Percentiles rank a stretch among this genome's conserved stretches.
These are phyloP conservation scores for Perizoma flavofasciatum DNA, from an alignment of 2,888 invertebrate genomes.

Conservation along the genomic window DNA sequence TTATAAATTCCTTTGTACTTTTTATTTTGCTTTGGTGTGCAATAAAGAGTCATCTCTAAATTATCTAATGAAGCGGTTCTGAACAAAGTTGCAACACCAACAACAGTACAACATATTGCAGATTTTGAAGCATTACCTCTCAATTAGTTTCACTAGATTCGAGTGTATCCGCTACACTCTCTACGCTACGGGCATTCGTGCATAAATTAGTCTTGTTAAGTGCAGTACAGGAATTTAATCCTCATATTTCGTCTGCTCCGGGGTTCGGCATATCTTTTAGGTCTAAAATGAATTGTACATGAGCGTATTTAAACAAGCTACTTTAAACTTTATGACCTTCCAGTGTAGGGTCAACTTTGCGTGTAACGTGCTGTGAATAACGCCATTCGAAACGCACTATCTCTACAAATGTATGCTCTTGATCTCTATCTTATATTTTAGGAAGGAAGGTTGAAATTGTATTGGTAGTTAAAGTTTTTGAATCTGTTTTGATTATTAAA, in stretches of 20 bases:
- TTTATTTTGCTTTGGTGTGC: too few relatives aligned
- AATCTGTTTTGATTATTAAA: slow-evolving; percentile 41
- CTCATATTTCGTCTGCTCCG: slow-evolving; percentile 81
- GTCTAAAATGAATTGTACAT: slow-evolving; percentile 67
- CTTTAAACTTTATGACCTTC: slow-evolving; percentile 49
- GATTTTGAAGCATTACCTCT: slow-evolving; percentile 73
- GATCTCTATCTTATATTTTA: slow-evolving; percentile 9
- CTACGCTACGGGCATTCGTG: slow-evolving; percentile 60
- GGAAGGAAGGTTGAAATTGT: slow-evolving; percentile 28
- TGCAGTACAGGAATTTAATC: slow-evolving; percentile 83
- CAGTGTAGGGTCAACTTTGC: slow-evolving; percentile 51
- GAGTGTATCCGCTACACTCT: slow-evolving; percentile 44
- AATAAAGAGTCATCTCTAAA: too few relatives aligned
- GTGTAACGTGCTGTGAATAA: slow-evolving; percentile 33
- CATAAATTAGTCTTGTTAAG: slow-evolving; percentile 83
- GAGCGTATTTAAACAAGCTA: slow-evolving; percentile 44
- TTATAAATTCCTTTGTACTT: too few relatives aligned
- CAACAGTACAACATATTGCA: slow-evolving; percentile 56
- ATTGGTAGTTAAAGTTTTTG: slow-evolving; percentile 6
- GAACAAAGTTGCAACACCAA: slow-evolving; percentile 27
- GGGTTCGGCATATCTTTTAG: slow-evolving; percentile 79
- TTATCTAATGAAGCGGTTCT: slow-evolving; percentile 14
- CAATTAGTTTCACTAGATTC: slow-evolving; percentile 78
- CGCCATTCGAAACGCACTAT: slow-evolving; percentile 9
- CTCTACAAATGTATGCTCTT: background rate